phyloP scores from a whole-genome alignment of 2,888 invertebrate species.

The Lysandra bellargus region DNA sequence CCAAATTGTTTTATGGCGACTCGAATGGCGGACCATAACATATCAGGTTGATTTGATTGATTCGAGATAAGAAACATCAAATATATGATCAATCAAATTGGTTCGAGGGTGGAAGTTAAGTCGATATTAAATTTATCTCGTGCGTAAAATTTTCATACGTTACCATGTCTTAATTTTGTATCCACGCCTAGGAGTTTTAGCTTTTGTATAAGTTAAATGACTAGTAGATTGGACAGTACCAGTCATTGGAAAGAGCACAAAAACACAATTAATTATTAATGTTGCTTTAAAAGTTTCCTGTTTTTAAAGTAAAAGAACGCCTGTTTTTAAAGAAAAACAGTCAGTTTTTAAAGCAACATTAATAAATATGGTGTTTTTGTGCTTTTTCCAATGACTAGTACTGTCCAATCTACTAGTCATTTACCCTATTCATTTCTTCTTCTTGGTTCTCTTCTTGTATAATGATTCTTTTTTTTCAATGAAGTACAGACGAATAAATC shows the following conservation, averaged over 20 bases:
- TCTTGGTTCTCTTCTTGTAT: neutral
- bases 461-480: too few species aligned
- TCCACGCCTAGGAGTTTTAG: neutral
- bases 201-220: neutral
- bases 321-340: too few species aligned
- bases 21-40: conserved; percentile 15
- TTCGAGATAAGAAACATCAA: conserved; percentile 25
- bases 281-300: too few species aligned
- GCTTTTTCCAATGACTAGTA: too few species aligned
- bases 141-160: conserved; percentile 12
- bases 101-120: neutral
- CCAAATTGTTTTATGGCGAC: conserved; percentile 9
- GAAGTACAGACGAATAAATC: too few species aligned
- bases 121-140: conserved; percentile 7
- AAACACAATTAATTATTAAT: too few species aligned
- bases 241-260: too few species aligned
- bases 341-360: too few species aligned
- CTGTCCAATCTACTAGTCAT: too few species aligned
- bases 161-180: neutral
- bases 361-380: too few species aligned
- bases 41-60: conserved; percentile 26
- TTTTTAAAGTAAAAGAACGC: too few species aligned
- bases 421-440: neutral
- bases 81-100: conserved; percentile 18
- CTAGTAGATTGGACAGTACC: too few species aligned